Conservation (phyloP, 2,888 invertebrate genomes). For the Labia minor region DNA sequence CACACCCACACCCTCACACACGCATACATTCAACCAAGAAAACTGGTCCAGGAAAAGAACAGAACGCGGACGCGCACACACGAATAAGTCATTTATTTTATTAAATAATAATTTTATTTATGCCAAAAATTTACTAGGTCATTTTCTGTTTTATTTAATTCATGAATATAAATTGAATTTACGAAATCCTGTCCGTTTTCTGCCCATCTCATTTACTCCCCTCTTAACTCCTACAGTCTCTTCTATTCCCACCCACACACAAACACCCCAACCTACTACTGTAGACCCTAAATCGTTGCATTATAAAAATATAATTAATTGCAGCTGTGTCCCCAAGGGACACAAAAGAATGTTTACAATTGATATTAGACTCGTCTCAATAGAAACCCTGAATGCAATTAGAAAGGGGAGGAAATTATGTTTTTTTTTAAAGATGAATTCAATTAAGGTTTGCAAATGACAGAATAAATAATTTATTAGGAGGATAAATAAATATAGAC, state of each 20-base stretch:
- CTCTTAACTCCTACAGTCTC: too few relatives aligned
- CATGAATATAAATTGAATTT: slow-evolving; percentile 13
- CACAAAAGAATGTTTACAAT: not conserved
- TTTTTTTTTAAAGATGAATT: not conserved
- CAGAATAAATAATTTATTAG: too few relatives aligned
- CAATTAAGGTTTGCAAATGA: too few relatives aligned
- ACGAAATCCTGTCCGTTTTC: not conserved
- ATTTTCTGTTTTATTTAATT: slow-evolving; percentile 13
- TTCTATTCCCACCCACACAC: too few relatives aligned
- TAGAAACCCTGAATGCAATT: too few relatives aligned
- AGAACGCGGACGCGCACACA: not conserved
- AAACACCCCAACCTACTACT: not conserved
- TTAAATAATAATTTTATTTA: slow-evolving; percentile 13
- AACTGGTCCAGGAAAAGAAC: not conserved
- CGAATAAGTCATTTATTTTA: slow-evolving; percentile 13
- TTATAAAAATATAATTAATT: slow-evolving; percentile 13
- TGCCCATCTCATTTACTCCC: too few relatives aligned
- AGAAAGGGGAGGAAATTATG: not conserved
- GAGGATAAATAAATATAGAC: too few relatives aligned
- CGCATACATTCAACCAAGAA: not conserved
- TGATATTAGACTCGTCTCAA: not conserved
- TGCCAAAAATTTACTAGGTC: slow-evolving; percentile 13
- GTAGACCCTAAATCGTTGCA: not conserved
- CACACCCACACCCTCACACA: not conserved
- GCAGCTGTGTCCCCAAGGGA: not conserved